Percentiles rank a stretch among this genome's conserved stretches.
Conservation (phyloP, 2,113 vertebrate genomes). For the Pampusana beccarii region DNA sequence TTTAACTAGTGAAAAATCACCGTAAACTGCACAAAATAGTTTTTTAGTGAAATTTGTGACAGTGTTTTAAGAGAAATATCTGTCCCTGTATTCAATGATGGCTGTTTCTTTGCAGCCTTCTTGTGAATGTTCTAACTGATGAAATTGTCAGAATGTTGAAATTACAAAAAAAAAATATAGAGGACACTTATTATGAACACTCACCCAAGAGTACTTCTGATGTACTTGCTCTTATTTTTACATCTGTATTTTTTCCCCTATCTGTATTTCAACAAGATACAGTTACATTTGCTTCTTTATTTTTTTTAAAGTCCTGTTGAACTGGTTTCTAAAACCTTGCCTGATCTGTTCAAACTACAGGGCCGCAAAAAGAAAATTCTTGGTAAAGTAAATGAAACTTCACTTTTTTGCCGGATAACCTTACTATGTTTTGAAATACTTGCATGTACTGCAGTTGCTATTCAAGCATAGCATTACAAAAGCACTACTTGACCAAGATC, state of each 20-base stretch:
- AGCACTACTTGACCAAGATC: background rate
- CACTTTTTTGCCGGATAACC: background rate
- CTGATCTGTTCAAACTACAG: slow-evolving; percentile 7
- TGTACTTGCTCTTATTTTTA: background rate
- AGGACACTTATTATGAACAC: background rate
- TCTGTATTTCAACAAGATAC: background rate
- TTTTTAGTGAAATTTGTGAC: background rate
- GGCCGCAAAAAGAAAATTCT: slow-evolving; percentile 4
- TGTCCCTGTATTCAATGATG: background rate
- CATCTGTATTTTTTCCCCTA: background rate
- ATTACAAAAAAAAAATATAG: background rate
- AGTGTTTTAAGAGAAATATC: background rate
- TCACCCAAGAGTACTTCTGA: fast-evolving
- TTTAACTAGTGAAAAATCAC: background rate
- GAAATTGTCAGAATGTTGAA: background rate
- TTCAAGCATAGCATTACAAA: slow-evolving; percentile 7
- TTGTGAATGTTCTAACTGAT: background rate
- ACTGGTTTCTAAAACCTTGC: slow-evolving; percentile 59
- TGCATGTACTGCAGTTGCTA: slow-evolving; percentile 7
- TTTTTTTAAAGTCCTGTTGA: slow-evolving; percentile 35
- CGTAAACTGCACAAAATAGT: background rate
- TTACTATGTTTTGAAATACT: background rate
- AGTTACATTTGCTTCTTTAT: background rate
- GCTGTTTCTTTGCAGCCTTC: background rate
- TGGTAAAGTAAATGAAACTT: background rate